A percentile compares a stretch with the other conserved stretches of the same genome.
Conservation (phyloP, 2,888 invertebrate genomes). For the Abscondita cerata region DNA sequence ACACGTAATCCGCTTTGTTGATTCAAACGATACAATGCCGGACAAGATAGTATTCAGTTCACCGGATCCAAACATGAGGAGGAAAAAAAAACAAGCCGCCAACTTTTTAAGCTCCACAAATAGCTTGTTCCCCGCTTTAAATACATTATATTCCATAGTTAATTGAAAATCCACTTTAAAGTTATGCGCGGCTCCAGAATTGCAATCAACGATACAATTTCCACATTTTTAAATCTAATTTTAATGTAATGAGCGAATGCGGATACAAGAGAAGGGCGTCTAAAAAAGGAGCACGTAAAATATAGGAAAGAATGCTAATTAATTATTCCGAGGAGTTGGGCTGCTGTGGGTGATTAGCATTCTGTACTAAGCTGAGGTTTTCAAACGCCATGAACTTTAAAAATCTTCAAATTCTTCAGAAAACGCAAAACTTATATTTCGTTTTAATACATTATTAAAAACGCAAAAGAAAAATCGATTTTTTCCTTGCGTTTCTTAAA, state of each 20-base stretch:
- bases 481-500: not conserved
- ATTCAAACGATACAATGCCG: slow-evolving; percentile 42
- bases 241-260: slow-evolving; percentile 55
- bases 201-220: slow-evolving; percentile 61
- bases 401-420: slow-evolving; percentile 25
- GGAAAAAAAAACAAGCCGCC: slow-evolving; percentile 25
- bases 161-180: slow-evolving; percentile 61
- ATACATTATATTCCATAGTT: slow-evolving; percentile 58
- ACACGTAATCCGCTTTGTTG: slow-evolving; percentile 43
- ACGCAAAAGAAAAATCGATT: not conserved
- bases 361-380: slow-evolving; percentile 45
- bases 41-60: slow-evolving; percentile 48
- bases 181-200: slow-evolving; percentile 49
- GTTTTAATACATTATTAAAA: not conserved
- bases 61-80: slow-evolving; percentile 32
- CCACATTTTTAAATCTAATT: slow-evolving; percentile 61
- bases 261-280: slow-evolving; percentile 49
- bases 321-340: slow-evolving; percentile 66
- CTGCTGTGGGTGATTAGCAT: slow-evolving; percentile 64
- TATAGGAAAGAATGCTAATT: slow-evolving; percentile 66
- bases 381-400: slow-evolving; percentile 35
- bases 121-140: slow-evolving; percentile 48
- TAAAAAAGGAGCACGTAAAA: slow-evolving; percentile 57
- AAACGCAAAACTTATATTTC: not conserved
- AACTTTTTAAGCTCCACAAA: slow-evolving; percentile 38